Evolutionary conservation across 2,113 vertebrate species (phyloP), one percentile per base, ranked within the genome.

Genomic region (Galeopterus variegatus): DNA sequence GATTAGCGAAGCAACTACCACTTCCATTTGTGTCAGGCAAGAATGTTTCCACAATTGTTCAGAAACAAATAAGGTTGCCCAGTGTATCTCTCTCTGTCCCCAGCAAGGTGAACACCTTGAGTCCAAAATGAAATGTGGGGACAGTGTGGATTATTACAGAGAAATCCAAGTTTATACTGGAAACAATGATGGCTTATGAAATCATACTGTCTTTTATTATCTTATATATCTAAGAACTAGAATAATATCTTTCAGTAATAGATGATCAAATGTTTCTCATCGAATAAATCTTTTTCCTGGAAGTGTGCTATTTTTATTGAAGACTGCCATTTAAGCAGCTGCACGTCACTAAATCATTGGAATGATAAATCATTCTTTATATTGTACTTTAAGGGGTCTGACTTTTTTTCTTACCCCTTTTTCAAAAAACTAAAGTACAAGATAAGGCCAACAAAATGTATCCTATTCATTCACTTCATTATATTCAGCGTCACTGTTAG

Each of bases 381-480:
- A 45, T 80, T 62, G 18, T 45, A 70, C 52, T n/a, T 19, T 6
- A 70, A 64, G 28, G 2, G 26, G 9, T 58, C 58, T 67, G 58
- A 81, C 19, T 56, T 82, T 72, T 88, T 73, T 88, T 28, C 67
- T 67, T 75, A 93, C 31, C 24, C 50, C 77, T 88, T 83, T 69
- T 67, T 69, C 24, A 60, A 88, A 92, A 83, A 45, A 41, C 65
- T 67, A 83, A 83, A 67, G 36, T 41, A 67, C 23, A 72, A 81
- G 36, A 65, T 75, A 75, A 82, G 24, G 48, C 60, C 50, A 88
- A 92, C 75, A 88, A 82, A 88, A 73, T 21, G 28, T 81, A 28
- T 73, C n/a, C n/a, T 69, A 69, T 28, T 54, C 41, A 54, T 92
- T 93, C 11, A 54, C 28, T 92, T 90, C 45, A 69, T 88, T 88